These are phyloP conservation scores for Chrysolina haemoptera DNA, from an alignment of 2,888 invertebrate species.

Conservation along the genomic window DNA sequence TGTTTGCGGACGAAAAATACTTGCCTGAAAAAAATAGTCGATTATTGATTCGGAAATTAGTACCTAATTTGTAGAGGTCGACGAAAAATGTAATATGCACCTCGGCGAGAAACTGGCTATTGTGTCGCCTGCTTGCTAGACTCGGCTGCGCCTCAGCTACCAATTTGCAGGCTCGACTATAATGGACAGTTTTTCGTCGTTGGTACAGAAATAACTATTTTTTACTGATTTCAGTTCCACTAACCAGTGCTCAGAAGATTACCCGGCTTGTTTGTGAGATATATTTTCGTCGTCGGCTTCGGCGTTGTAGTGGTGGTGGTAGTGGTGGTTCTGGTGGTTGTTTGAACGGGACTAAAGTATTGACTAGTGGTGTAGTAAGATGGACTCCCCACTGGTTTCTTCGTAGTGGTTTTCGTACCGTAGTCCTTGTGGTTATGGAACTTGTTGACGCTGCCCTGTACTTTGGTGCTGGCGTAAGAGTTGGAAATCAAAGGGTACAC, in stretches of 20 bases:
- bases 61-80: no score
- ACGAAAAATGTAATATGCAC: no score
- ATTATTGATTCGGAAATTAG: no score
- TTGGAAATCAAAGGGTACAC: slow-evolving; percentile 80
- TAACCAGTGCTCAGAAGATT: slow-evolving; percentile 64
- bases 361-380: slow-evolving; percentile 62
- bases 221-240: no score
- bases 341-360: slow-evolving; percentile 55
- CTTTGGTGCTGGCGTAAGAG: slow-evolving; percentile 81
- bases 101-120: no score
- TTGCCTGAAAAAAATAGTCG: no score
- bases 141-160: no score
- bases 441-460: slow-evolving; percentile 77
- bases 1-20: no score
- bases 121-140: no score
- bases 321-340: slow-evolving; percentile 58
- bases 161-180: no score
- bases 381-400: slow-evolving; percentile 65
- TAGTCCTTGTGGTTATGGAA: slow-evolving; percentile 71
- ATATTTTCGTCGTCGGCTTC: slow-evolving; percentile 54
- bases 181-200: no score
- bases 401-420: slow-evolving; percentile 61
- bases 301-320: slow-evolving; percentile 55
- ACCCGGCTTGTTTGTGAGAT: slow-evolving; percentile 58
- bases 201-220: no score